Conservation (phyloP, 1,140 invertebrate species). For the Danaus plexippus region DNA sequence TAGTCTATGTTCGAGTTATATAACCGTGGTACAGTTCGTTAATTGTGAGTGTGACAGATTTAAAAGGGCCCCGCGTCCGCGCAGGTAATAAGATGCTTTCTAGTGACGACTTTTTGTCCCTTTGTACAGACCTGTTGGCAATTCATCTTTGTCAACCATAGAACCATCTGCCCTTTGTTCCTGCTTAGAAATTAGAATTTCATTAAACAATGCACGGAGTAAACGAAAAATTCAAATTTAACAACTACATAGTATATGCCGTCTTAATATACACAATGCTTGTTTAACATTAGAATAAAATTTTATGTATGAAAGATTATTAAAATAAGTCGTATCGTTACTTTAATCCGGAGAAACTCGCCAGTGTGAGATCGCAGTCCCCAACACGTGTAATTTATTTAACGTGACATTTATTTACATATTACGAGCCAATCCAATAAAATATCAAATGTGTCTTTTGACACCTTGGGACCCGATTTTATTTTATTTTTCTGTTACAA, state of each 20-base stretch:
- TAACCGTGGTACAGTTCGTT: conserved; percentile 15
- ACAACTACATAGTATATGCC: too few relatives aligned
- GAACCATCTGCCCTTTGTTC: conserved; percentile 55
- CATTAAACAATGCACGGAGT: conserved; percentile 27
- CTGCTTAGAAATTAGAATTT: conserved; percentile 64
- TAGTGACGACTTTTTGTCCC: conserved; percentile 39
- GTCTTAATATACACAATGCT: conserved; percentile 5
- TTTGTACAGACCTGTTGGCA: conserved; percentile 45
- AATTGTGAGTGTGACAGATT: conserved; percentile 31
- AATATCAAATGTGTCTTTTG: conserved; percentile 36
- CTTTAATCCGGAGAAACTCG: conserved; percentile 1
- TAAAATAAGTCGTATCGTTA: conserved; percentile 48
- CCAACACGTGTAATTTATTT: conserved; percentile 42
- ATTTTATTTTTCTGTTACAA: conserved; percentile 30
- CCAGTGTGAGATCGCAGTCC: conserved; percentile 11
- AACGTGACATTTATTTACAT: conserved; percentile 56
- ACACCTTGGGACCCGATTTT: conserved; percentile 27
- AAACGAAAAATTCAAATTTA: conserved; percentile 21
- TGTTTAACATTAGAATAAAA: not conserved
- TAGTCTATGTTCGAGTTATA: not conserved
- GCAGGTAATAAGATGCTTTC: conserved; percentile 51
- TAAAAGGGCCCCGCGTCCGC: conserved; percentile 28
- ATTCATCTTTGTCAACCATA: conserved; percentile 58
- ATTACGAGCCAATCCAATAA: conserved; percentile 51
- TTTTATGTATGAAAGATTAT: conserved; percentile 19